Conservation (phyloP, 1,140 invertebrate species). For the Polypedilum pembai region DNA sequence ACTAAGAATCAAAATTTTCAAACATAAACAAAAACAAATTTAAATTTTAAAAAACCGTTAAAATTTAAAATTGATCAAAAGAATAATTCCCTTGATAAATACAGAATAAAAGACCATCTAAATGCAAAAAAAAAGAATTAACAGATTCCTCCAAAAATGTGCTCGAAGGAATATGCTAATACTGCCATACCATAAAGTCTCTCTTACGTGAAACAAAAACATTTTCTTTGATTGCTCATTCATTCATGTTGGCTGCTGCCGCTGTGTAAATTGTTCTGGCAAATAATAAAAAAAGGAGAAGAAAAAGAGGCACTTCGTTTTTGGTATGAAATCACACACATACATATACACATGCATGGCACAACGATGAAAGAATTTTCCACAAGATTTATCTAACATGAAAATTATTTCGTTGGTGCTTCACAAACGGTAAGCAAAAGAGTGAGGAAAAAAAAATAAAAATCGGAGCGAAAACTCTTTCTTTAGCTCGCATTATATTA, state of each 20-base stretch:
- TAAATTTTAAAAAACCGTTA: too few species aligned
- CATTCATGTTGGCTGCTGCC: background rate
- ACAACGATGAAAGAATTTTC: conserved; percentile 21
- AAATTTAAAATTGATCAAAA: too few species aligned
- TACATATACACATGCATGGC: background rate
- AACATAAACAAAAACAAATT: too few species aligned
- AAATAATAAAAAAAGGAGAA: conserved; percentile 6
- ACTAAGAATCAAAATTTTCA: too few species aligned
- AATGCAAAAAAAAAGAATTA: background rate
- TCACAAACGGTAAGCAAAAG: background rate
- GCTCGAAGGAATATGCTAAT: conserved; percentile 26
- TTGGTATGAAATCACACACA: background rate
- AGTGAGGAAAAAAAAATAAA: background rate
- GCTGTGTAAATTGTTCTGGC: background rate
- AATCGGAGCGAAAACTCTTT: conserved; percentile 10
- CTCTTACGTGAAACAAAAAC: background rate
- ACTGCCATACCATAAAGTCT: background rate
- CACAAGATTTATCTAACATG: conserved; percentile 27
- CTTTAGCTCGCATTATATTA: too few species aligned
- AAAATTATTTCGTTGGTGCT: conserved; percentile 23
- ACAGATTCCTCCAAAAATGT: conserved; percentile 13
- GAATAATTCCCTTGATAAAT: too few species aligned
- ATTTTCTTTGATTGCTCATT: conserved; percentile 22
- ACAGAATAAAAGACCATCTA: too few species aligned
- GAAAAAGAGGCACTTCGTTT: background rate